Evolutionary conservation across 2,113 vertebrate genomes (phyloP).

Genomic region (Tyrannus savana): DNA sequence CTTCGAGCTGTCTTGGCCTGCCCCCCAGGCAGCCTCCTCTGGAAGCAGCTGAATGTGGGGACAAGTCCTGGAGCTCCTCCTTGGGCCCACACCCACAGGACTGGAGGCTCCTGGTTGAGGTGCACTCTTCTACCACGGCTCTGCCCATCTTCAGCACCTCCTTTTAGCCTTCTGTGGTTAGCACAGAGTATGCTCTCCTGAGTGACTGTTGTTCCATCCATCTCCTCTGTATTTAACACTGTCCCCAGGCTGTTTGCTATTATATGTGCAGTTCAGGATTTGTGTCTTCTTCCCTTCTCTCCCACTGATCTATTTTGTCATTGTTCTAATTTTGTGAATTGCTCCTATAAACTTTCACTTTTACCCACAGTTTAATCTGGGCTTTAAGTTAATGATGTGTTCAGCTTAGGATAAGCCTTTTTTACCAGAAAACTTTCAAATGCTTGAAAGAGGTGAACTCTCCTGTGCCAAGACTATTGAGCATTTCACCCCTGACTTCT

Average conservation of each 20-base stretch:
- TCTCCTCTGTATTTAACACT: not conserved
- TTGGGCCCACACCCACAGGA: accelerated
- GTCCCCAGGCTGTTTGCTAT: not conserved
- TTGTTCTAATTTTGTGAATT: not conserved
- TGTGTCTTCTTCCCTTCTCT: not conserved
- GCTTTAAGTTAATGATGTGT: not conserved
- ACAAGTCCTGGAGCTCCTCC: not conserved
- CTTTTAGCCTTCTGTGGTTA: not conserved
- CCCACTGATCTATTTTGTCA: not conserved
- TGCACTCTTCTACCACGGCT: accelerated
- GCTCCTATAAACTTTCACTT: not conserved
- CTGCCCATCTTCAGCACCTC: not conserved
- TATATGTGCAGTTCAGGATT: not conserved
- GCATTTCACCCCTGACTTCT: not conserved
- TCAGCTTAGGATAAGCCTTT: not conserved
- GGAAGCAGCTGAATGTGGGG: not conserved
- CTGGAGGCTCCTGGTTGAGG: not conserved
- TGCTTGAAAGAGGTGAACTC: not conserved
- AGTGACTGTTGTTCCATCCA: not conserved
- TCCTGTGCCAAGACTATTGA: not conserved
- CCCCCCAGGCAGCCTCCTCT: not conserved
- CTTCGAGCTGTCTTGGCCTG: not conserved
- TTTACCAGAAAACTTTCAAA: not conserved
- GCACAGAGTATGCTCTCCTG: not conserved
- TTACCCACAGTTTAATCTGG: not conserved